Conservation (phyloP, 1,140 invertebrate genomes). For the Temnothorax nylanderi region DNA sequence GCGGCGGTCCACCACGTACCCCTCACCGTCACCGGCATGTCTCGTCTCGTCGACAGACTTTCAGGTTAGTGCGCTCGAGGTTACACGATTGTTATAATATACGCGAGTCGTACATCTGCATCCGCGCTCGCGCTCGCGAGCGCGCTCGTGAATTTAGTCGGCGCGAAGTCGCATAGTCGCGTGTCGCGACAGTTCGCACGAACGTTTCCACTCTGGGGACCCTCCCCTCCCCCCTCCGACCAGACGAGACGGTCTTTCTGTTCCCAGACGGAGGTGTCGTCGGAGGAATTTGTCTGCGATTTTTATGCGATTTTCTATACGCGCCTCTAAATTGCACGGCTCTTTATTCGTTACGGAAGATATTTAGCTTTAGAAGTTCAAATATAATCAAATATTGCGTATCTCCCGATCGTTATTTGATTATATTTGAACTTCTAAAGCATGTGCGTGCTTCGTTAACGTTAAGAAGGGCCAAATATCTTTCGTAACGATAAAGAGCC, state of each 20-base stretch:
- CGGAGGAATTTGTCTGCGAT: not conserved
- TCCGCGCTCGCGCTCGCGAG: not conserved
- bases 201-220: slow-evolving; percentile 26
- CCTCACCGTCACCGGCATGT: slow-evolving; percentile 77
- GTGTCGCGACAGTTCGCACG: slow-evolving; percentile 43
- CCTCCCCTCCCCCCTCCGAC: not conserved
- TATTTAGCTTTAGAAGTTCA: not conserved
- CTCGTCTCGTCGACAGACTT: slow-evolving; percentile 81
- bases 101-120: not conserved
- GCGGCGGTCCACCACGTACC: slow-evolving; percentile 64
- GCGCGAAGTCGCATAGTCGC: slow-evolving; percentile 30
- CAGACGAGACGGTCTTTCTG: not conserved
- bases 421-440: no score
- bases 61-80: slow-evolving; percentile 78
- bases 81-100: not conserved
- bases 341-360: not conserved
- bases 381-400: no score
- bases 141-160: slow-evolving; percentile 7
- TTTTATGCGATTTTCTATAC: not conserved
- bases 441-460: no score
- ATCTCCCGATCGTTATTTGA: no score
- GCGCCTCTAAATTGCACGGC: not conserved
- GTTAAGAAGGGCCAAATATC: no score
- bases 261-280: not conserved
- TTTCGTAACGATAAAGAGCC: no score